Evolutionary conservation across 2,888 invertebrate genomes (phyloP), one percentile per base, ranked within the genome.

Genomic region (Lasioglossum figueresi): DNA sequence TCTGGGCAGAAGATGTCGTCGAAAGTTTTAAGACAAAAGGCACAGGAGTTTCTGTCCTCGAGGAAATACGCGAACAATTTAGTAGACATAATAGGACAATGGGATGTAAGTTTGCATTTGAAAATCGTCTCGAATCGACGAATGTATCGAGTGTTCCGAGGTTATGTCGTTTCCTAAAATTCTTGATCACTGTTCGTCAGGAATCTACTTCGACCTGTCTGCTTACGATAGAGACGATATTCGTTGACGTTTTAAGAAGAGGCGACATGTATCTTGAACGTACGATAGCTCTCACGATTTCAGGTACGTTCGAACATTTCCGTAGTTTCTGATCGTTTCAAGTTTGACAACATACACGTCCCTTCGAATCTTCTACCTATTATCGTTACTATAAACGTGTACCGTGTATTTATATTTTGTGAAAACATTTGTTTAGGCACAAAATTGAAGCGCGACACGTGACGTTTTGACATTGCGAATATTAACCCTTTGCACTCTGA

Each of bases 211-310:
- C 96, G 87, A 95, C 97, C 79, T 96, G 97, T 87, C 95, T 98
- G 90, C 96, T 97, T 75, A 97, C 97, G 34, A 93, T 97, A 87
- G 97, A 98, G 95, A 96, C 97, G 72, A 96, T 98, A 92, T 98
- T 98, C 93, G 96, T 96, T 37, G 97, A 97, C 92, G 94, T 98
- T 79, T 93, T 98, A 31, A 97, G 96, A 93, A 96, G 97, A 84
- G 96, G 96, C 59, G 97, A 97, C 90, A 96, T 97, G 96, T 95
- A 96, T 83, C 95, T 96, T 85, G 96, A 96, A 93, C 91, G 90
- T 72, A 93, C 93, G 14, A 94, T 95, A 90, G 84, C 93, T 1
- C 91, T 94, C 4, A 92, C 93, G 4, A 93, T 94, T 84, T 92
- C 93, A 72, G 94, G 94, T 94, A 85, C 88, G 89, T 80, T 78